Evolutionary conservation across 1,140 invertebrate genomes (phyloP).

Genomic region (Harpegnathos saltator): DNA sequence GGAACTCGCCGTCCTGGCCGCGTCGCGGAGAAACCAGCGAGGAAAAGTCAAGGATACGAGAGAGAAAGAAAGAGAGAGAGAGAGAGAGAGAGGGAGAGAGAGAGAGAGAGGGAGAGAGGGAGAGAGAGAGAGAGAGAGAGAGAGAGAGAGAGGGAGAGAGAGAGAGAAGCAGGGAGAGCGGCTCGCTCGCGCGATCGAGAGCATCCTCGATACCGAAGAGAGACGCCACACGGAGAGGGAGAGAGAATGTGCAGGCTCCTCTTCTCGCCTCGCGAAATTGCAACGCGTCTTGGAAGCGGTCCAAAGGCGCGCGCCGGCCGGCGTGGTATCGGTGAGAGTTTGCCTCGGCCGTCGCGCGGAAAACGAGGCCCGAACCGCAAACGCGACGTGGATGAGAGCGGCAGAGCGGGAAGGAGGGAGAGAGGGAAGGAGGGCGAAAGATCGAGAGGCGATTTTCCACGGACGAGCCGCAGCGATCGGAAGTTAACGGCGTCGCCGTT

Average conservation of each 20-base stretch:
- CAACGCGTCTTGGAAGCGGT: constrained; percentile 69
- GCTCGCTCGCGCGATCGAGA: constrained; percentile 18
- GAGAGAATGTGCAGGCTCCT: not conserved
- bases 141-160: constrained; percentile 4
- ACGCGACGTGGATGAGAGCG: constrained; percentile 48
- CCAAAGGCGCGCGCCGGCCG: constrained; percentile 64
- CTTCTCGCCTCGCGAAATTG: constrained; percentile 49
- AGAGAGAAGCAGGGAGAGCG: not conserved
- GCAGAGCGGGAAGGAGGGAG: not conserved
- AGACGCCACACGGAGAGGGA: constrained; percentile 26
- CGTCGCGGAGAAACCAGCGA: constrained; percentile 41
- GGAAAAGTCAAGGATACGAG: constrained; percentile 61
- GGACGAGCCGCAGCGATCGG: constrained; percentile 51
- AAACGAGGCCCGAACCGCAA: constrained; percentile 67
- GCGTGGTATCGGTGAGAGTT: constrained; percentile 68
- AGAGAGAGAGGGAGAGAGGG: not conserved
- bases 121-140: not conserved
- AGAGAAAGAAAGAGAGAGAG: not conserved
- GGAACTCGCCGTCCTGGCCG: constrained; percentile 64
- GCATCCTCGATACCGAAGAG: constrained; percentile 44
- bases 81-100: constrained; percentile 4
- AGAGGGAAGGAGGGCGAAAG: not conserved
- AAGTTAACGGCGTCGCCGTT: not conserved
- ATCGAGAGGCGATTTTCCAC: constrained; percentile 72
- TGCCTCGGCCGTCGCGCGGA: constrained; percentile 59